phyloP scores from a whole-genome alignment of 1,140 invertebrate species.

The Armadillidium nasatum region DNA sequence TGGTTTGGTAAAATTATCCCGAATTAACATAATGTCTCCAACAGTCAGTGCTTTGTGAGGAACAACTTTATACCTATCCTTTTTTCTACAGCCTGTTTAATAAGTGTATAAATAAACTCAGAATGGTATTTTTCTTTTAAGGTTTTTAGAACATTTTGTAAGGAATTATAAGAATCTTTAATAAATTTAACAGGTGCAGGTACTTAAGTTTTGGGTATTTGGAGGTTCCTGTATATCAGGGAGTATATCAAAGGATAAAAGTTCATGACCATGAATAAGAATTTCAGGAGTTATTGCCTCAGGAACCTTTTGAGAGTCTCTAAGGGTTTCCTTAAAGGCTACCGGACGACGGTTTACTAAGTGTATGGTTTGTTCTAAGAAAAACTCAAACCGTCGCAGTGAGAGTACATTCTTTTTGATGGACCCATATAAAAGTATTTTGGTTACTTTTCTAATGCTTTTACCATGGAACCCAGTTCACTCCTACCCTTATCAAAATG shows the following conservation, averaged over 20 bases:
- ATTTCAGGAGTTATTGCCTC: background rate
- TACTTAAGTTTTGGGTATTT: background rate
- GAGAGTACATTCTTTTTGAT: background rate
- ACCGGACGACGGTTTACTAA: slow-evolving; percentile 10
- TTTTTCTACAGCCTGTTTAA: slow-evolving; percentile 4
- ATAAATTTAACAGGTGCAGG: background rate
- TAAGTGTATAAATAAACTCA: background rate
- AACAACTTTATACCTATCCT: slow-evolving; percentile 13
- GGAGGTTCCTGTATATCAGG: background rate
- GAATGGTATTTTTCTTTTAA: background rate
- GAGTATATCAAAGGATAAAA: background rate
- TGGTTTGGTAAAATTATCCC: background rate
- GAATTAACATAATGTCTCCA: background rate
- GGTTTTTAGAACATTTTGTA: background rate
- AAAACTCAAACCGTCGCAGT: background rate
- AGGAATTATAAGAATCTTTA: background rate
- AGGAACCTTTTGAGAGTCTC: background rate
- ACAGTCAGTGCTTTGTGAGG: background rate
- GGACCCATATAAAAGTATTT: background rate
- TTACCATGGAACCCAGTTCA: background rate
- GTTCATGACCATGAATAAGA: background rate
- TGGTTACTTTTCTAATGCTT: slow-evolving; percentile 12
- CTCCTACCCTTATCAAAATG: slow-evolving; percentile 22
- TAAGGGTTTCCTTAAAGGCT: slow-evolving; percentile 9
- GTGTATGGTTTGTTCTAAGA: slow-evolving; percentile 10